Base-by-base conservation (phyloP, 2,888 invertebrate species). In the Andrena dorsata region DNA sequence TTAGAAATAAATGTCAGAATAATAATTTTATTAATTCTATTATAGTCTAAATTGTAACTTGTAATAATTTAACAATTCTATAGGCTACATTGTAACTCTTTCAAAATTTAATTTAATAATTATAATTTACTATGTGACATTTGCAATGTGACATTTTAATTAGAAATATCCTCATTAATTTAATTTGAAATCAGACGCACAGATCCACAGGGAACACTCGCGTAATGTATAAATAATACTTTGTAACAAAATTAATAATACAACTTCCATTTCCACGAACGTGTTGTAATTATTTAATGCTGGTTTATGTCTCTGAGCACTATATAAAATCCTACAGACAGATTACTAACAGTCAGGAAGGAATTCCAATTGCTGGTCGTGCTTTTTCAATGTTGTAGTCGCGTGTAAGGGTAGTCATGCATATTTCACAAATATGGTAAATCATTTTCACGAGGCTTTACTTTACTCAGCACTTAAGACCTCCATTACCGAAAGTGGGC, bases 401-500 rank as follows among this genome's bases (percentile, higher is more conserved):
- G 10, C 58, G 6, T 49, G 10, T 2, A 13, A 16, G 3, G 2
- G 13, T 6, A 26, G 16, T 3, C 20, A 35, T 6, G 26, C 35
- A 10, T 35, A 26, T 60, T 72, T n/a, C 13, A 20, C 16, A 49
- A 72, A 63, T 64, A 56, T 73, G 51, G 63, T 23, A 26, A 63
- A 60, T 73, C 23, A 73, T 64, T 74, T 81, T 66, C 65, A 32
- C 28, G 53, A 61, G n/a, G n/a, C 13, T 30, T 28, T 35, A 3
- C 30, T 68, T 75, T 56, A 28, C n/a, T 16, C 65, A 26, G n/a
- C 76, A 56, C 61, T 82, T 73, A 69, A 76, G 53, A n/a, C 28
- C 32, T 47, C 68, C 70, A 74, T 73, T 82, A 70, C 53, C 60
- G 61, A 76, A 81, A 73, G 64, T 73, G 65, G 23, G 3, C 51